Evolutionary conservation across 2,888 invertebrate species (phyloP).

Genomic region (Hyposoter dolosus): DNA sequence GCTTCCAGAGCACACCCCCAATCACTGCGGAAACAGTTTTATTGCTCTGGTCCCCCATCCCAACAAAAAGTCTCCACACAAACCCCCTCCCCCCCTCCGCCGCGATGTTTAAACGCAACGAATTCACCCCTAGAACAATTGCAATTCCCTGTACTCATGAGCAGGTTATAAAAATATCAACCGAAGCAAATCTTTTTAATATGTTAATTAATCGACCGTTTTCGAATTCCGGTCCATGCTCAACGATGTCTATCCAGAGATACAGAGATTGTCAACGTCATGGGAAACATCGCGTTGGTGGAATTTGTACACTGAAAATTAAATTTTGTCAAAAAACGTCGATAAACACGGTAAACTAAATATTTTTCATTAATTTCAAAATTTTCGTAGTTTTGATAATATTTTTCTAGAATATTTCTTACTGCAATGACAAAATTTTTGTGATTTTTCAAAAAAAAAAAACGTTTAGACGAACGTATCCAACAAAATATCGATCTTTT

Average conservation of each 20-base stretch:
- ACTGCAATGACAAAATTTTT: too few species aligned
- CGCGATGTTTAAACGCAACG: constrained; percentile 41
- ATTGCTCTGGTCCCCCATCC: constrained; percentile 44
- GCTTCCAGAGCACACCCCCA: constrained; percentile 28
- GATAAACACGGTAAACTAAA: too few species aligned
- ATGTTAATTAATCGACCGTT: neutral
- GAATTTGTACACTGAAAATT: too few species aligned
- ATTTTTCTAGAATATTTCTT: too few species aligned
- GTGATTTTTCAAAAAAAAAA: too few species aligned
- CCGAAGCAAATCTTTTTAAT: constrained; percentile 5
- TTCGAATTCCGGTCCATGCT: neutral
- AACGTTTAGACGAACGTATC: too few species aligned
- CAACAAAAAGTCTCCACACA: constrained; percentile 24
- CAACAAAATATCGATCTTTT: too few species aligned
- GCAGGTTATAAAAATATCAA: constrained; percentile 25
- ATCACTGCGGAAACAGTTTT: constrained; percentile 59
- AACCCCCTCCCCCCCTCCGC: too few species aligned
- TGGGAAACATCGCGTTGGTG: neutral
- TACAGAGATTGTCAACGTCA: neutral
- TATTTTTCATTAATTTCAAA: too few species aligned
- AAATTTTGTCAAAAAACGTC: too few species aligned
- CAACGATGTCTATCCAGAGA: neutral
- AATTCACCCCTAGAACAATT: constrained; percentile 40
- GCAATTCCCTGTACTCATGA: constrained; percentile 4
- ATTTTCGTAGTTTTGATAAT: too few species aligned